Percentiles rank a stretch among this genome's conserved stretches.
These are phyloP conservation scores for Thecophora atra DNA, from an alignment of 2,888 invertebrate species.

Conservation along the genomic window DNA sequence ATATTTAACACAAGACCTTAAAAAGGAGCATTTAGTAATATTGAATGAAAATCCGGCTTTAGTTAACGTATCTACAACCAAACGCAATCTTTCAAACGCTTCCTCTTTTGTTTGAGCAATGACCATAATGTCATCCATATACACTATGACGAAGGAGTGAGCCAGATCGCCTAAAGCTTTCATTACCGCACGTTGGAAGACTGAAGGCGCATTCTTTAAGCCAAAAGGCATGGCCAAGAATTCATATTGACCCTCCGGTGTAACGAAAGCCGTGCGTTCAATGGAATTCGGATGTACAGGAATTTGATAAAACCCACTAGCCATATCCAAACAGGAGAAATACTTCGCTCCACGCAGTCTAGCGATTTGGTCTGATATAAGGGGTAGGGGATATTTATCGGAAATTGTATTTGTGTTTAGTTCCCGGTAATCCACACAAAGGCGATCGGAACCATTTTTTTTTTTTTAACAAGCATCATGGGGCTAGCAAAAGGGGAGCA, in stretches of 20 bases:
- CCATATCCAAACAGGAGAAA: conserved; percentile 34
- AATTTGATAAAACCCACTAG: conserved; percentile 37
- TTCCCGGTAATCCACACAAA: conserved; percentile 34
- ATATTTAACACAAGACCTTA: conserved; percentile 29
- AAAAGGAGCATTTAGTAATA: conserved; percentile 32
- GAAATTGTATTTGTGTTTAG: background rate
- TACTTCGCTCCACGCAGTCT: conserved; percentile 24
- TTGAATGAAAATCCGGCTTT: conserved; percentile 37
- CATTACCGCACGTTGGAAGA: conserved; percentile 29
- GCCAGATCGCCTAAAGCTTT: conserved; percentile 36
- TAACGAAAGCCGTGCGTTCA: conserved; percentile 38
- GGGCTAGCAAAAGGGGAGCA: conserved; percentile 35
- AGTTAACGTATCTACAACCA: conserved; percentile 34
- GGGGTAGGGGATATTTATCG: conserved; percentile 25
- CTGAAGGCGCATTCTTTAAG: conserved; percentile 34
- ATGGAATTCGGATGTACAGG: conserved; percentile 31
- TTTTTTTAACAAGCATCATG: conserved; percentile 22
- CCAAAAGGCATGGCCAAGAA: conserved; percentile 35
- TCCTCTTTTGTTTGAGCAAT: conserved; percentile 34
- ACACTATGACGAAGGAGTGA: conserved; percentile 20
- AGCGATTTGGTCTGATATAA: conserved; percentile 35
- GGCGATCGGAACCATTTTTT: conserved; percentile 30
- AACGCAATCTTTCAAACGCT: conserved; percentile 36
- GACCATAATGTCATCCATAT: conserved; percentile 42
- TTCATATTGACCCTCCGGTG: conserved; percentile 34